phyloP scores from a whole-genome alignment of 2,888 invertebrate species.

The Encarsia formosa region DNA sequence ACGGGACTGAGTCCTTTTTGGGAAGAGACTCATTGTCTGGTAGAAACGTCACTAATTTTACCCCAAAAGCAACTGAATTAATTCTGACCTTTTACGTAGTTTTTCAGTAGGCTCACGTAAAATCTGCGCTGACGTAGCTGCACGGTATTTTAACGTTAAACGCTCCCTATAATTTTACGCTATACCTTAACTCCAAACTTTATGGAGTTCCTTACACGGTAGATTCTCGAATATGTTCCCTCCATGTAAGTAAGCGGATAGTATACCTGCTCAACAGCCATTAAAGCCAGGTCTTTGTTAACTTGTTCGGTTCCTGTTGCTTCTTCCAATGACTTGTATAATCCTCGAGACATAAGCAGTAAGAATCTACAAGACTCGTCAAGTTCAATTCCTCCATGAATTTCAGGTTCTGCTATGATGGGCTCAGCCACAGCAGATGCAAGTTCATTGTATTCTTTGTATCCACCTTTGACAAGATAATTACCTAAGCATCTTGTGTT shows the following conservation, averaged over 20 bases:
- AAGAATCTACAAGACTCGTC: conserved; percentile 80
- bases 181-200: too few species aligned
- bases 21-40: too few species aligned
- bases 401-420: conserved; percentile 78
- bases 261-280: conserved; percentile 70
- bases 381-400: conserved; percentile 73
- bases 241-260: background rate
- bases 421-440: conserved; percentile 69
- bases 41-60: too few species aligned
- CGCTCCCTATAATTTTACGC: too few species aligned
- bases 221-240: too few species aligned
- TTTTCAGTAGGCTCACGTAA: too few species aligned
- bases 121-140: too few species aligned
- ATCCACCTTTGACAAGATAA: conserved; percentile 80
- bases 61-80: too few species aligned
- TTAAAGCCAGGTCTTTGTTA: conserved; percentile 74
- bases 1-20: too few species aligned
- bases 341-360: conserved; percentile 78
- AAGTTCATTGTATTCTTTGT: conserved; percentile 76
- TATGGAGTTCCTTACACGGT: too few species aligned
- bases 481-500: conserved; percentile 85
- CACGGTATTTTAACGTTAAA: too few species aligned
- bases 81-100: too few species aligned
- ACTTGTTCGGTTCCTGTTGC: conserved; percentile 73
- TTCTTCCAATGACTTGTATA: conserved; percentile 80